phyloP scores from a whole-genome alignment of 2,797 vertebrate genomes.

The Cuniculus paca region DNA sequence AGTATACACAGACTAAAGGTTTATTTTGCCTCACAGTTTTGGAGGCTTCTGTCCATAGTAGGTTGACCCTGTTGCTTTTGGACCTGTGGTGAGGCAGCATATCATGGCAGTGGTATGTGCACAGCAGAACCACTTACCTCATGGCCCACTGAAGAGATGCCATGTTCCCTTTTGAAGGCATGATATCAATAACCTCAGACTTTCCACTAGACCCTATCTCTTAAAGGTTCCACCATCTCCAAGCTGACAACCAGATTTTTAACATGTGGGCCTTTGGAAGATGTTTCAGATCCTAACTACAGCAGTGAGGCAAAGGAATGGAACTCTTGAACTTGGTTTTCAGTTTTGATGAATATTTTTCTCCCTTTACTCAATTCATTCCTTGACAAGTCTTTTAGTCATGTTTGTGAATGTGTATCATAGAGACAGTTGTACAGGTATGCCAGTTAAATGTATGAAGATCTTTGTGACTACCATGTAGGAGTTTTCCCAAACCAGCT shows the following conservation, averaged over 20 bases:
- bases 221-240: neutral
- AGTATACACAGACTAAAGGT: neutral
- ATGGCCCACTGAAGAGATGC: neutral
- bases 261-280: neutral
- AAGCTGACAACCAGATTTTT: neutral
- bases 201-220: neutral
- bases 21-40: neutral
- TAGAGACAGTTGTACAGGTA: neutral
- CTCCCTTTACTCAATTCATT: slow-evolving; percentile 29
- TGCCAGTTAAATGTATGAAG: neutral
- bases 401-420: neutral
- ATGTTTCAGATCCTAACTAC: neutral
- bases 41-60: neutral
- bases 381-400: slow-evolving; percentile 15
- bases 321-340: slow-evolving; percentile 12
- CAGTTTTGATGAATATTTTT: slow-evolving; percentile 34
- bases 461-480: neutral
- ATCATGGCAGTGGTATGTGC: neutral
- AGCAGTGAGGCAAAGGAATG: neutral
- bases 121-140: neutral
- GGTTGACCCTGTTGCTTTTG: neutral
- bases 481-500: neutral
- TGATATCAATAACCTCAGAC: neutral
- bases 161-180: neutral
- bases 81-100: neutral